These are phyloP conservation scores for Kuschelorhynchus macadamiae DNA, from an alignment of 2,888 invertebrate species.

Conservation along the genomic window DNA sequence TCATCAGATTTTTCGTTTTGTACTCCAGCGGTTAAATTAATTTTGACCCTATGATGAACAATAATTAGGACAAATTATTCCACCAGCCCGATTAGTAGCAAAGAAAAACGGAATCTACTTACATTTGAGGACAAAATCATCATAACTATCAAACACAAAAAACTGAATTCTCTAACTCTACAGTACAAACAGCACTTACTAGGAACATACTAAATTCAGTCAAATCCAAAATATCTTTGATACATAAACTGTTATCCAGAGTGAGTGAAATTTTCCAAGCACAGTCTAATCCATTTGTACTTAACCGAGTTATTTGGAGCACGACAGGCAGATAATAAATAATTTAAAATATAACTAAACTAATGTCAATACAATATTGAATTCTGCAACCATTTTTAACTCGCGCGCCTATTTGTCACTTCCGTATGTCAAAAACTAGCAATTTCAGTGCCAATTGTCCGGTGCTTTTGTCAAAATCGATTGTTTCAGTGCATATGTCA, in stretches of 20 bases:
- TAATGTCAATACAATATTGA: conserved; percentile 7
- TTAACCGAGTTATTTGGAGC: conserved; percentile 1
- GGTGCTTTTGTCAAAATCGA: conserved; percentile 30
- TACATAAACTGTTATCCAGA: conserved; percentile 40
- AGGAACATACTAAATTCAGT: conserved; percentile 51
- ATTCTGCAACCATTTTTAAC: conserved; percentile 20
- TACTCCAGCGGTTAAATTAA: no score
- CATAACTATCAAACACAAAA: conserved; percentile 49
- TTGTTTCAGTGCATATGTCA: conserved; percentile 42
- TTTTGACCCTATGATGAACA: no score
- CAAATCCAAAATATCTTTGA: conserved; percentile 45
- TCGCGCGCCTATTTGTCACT: conserved; percentile 24
- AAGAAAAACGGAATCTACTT: conserved; percentile 41
- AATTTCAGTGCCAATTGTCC: conserved; percentile 17
- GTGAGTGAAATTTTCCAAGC: conserved; percentile 18
- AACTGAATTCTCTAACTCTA: conserved; percentile 44
- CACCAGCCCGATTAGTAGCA: not conserved
- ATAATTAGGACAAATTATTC: no score
- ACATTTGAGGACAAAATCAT: conserved; percentile 54
- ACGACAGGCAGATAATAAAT: not conserved
- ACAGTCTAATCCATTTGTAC: conserved; percentile 30
- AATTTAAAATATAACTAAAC: conserved; percentile 15
- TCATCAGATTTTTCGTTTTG: no score
- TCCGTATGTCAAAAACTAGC: conserved; percentile 22
- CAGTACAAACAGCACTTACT: conserved; percentile 51